Evolutionary conservation across 2,888 invertebrate species (phyloP), one percentile per base, ranked within the genome.

Genomic region (Crioceris asparagi): DNA sequence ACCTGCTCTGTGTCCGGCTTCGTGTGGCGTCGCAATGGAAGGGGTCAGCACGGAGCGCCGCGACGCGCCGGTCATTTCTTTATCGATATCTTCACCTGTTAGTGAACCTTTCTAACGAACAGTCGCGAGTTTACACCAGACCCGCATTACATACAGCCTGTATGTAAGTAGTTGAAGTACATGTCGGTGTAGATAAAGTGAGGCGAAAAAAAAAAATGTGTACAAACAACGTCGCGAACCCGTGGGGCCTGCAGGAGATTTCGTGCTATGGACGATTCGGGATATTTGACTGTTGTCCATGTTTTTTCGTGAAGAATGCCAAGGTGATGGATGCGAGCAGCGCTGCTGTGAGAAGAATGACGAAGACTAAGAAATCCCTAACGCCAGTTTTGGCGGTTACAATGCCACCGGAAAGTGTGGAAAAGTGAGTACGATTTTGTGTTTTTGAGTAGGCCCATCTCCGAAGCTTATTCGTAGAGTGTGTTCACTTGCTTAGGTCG

Each of bases 301-400:
- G 47, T 18, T 52, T 51, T 18, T 14, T 46, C 21, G 51, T 46
- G 32, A 44, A 35, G 19, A 45, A 31, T 8, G 33, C 44, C 14
- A 52, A 50, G 43, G 42, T 52, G n/a, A 43, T 44, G 23, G 52
- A 53, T 39, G 38, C 38, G 7, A 34, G 35, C 38, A n/a, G 32
- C 30, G 19, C 10, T 29, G 10, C 29, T 26, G 15, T 11, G n/a
- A n/a, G n/a, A n/a, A n/a, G n/a, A n/a, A n/a, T n/a, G n/a, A n/a
- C n/a, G n/a, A n/a, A n/a, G n/a, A n/a, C 29, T 5, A 35, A 41
- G 8, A 49, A 45, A 29, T 42, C 15, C 14, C 43, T 47, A 3
- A 60, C 61, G 8, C 62, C 61, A 2, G 54, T 61, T 14, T 45
- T 61, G 31, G 48, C 57, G n/a, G 51, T 61, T 32, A 56, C 56